These are phyloP conservation scores for Antheraea pernyi DNA, from an alignment of 1,140 invertebrate species.

Conservation along the genomic window DNA sequence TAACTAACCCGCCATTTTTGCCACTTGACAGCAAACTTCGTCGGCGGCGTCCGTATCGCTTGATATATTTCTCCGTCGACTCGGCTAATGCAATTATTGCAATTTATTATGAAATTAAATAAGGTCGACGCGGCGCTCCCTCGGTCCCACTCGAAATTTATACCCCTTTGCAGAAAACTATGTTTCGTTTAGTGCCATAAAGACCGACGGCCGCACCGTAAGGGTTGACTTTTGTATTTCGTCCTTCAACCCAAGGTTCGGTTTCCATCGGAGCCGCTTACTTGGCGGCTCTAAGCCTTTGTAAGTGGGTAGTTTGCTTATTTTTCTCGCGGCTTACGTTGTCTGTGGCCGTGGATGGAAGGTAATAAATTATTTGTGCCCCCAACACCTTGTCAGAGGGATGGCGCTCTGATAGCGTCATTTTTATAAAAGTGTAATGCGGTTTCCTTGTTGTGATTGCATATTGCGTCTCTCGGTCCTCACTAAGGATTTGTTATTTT, in stretches of 20 bases:
- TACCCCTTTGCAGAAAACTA: constrained; percentile 67
- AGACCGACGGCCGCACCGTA: constrained; percentile 33
- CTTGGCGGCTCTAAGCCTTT: constrained; percentile 39
- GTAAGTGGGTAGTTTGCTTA: constrained; percentile 75
- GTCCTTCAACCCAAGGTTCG: constrained; percentile 41
- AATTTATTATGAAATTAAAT: constrained; percentile 78
- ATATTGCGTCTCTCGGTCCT: constrained; percentile 14
- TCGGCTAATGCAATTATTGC: constrained; percentile 74
- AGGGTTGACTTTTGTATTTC: constrained; percentile 60
- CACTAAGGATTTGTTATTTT: constrained; percentile 16
- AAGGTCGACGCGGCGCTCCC: constrained; percentile 58
- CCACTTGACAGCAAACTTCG: constrained; percentile 43
- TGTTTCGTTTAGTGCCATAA: constrained; percentile 34
- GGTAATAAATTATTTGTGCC: constrained; percentile 73
- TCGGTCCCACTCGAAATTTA: constrained; percentile 55
- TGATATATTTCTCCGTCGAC: constrained; percentile 61
- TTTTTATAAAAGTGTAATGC: constrained; percentile 77
- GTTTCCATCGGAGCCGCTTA: constrained; percentile 29
- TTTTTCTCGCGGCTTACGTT: constrained; percentile 73
- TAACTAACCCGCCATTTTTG: constrained; percentile 39
- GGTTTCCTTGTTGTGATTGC: constrained; percentile 70
- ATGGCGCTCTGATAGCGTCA: constrained; percentile 60
- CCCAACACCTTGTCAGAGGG: constrained; percentile 65
- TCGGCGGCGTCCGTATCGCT: constrained; percentile 41
- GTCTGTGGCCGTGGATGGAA: constrained; percentile 55